Percentiles rank a stretch among this genome's conserved stretches.
phyloP scores from a whole-genome alignment of 2,797 vertebrate species.

The Adrianichthys oophorus region DNA sequence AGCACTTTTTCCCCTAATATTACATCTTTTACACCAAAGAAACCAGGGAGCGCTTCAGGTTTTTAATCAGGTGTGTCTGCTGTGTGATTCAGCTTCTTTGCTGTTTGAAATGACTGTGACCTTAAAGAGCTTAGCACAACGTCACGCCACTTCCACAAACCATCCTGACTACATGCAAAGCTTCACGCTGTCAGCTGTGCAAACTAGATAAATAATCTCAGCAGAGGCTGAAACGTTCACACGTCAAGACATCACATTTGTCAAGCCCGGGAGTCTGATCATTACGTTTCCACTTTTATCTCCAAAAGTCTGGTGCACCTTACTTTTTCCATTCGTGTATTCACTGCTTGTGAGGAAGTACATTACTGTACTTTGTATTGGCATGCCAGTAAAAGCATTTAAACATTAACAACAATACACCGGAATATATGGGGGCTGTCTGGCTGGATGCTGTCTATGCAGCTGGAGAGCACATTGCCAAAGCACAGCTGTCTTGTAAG shows the following conservation, averaged over 20 bases:
- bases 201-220: constrained; percentile 69
- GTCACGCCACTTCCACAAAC: constrained; percentile 49
- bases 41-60: constrained; percentile 49
- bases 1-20: constrained; percentile 33
- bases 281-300: constrained; percentile 44
- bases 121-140: constrained; percentile 74
- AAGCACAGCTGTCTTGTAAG: constrained; percentile 66
- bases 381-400: constrained; percentile 64
- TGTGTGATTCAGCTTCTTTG: constrained; percentile 66
- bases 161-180: constrained; percentile 49
- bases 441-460: constrained; percentile 32
- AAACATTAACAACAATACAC: constrained; percentile 79
- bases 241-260: constrained; percentile 55
- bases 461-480: constrained; percentile 59
- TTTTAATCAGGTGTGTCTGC: constrained; percentile 65
- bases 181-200: constrained; percentile 66
- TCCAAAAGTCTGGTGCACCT: constrained; percentile 20
- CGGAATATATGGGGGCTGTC: constrained; percentile 71
- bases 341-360: constrained; percentile 49
- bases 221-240: constrained; percentile 42
- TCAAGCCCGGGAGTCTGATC: constrained; percentile 37
- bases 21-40: constrained; percentile 47
- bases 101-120: constrained; percentile 57
- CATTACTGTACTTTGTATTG: constrained; percentile 60
- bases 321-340: constrained; percentile 27